Evolutionary conservation across 2,797 vertebrate genomes (phyloP), one percentile per base, ranked within the genome.

Genomic region (Eleutherodactylus coqui): DNA sequence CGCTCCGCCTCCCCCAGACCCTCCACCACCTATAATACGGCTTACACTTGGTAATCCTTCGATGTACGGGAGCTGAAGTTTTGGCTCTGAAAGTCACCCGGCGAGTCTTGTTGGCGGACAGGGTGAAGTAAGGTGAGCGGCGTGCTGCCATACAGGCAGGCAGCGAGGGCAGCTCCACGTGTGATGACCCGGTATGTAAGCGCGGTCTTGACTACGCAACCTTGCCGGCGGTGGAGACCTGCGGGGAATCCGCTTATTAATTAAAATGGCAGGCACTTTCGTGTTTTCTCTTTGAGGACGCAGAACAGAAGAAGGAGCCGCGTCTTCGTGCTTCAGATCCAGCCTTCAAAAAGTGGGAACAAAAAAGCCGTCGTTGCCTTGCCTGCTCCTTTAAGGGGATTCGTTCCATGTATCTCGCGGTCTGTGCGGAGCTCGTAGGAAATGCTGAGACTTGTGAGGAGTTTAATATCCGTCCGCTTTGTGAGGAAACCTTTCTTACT

Each of bases 141-240:
- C 47, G 19, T 0, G 24, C 36, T 60, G 82, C 45, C 47, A 49
- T 58, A 79, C 32, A 87, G 79, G 55, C 55, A 36, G 53, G 16
- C 13, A 58, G 43, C 49, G 16, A 24, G 11, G 11, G 27, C 75
- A 60, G 82, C 73, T 79, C 67, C 76, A 17, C 5, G 11, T n/a
- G 34, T 47, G 0, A 81, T 85, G 86, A 88, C 53, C 24, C 38
- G 5, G 21, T 0, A 0, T 72, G 47, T 83, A 84, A 85, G 67
- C 76, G 29, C 38, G 49, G 53, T 24, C 51, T 53, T 79, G 69
- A 72, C 70, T 80, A 75, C n/a, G 58, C 45, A 24, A 21, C n/a
- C 34, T 83, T 67, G 13, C 10, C 1, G 83, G 51, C 36, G n/a
- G 67, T 45, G 10, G 36, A 85, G 75, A 88, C 82, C 43, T 88